phyloP scores from a whole-genome alignment of 2,113 vertebrate genomes.

The Scatophagus argus region DNA sequence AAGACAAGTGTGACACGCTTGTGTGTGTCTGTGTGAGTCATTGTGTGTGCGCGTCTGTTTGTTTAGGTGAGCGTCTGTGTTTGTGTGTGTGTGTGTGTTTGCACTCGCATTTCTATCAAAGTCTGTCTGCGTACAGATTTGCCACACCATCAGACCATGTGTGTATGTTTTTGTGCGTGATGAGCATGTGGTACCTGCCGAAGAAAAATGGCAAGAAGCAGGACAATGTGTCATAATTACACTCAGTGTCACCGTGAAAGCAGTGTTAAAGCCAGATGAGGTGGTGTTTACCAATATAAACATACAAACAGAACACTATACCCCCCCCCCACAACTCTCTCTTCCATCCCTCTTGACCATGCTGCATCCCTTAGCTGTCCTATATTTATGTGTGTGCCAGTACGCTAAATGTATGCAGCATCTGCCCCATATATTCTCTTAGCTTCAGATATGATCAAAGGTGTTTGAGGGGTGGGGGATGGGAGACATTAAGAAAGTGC shows the following conservation, averaged over 20 bases:
- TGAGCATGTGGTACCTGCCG: conserved; percentile 52
- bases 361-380: conserved; percentile 55
- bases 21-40: conserved; percentile 41
- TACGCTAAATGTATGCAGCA: conserved; percentile 76
- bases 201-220: conserved; percentile 51
- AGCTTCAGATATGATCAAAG: conserved; percentile 67
- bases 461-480: background rate
- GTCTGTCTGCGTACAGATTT: conserved; percentile 36
- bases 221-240: conserved; percentile 79
- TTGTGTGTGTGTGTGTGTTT: conserved; percentile 51
- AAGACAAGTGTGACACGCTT: conserved; percentile 60
- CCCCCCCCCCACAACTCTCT: background rate
- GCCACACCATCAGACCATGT: background rate
- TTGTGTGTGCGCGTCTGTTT: background rate
- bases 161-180: conserved; percentile 30
- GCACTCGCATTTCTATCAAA: conserved; percentile 35
- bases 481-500: background rate
- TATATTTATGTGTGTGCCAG: conserved; percentile 66
- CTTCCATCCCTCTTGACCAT: conserved; percentile 58
- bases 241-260: conserved; percentile 59
- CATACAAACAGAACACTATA: conserved; percentile 63
- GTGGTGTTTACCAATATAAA: conserved; percentile 66
- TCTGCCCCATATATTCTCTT: conserved; percentile 81
- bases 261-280: conserved; percentile 62
- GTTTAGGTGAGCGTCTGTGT: conserved; percentile 17